These are phyloP conservation scores for Coenonympha arcania DNA, from an alignment of 2,888 invertebrate genomes.

Conservation along the genomic window DNA sequence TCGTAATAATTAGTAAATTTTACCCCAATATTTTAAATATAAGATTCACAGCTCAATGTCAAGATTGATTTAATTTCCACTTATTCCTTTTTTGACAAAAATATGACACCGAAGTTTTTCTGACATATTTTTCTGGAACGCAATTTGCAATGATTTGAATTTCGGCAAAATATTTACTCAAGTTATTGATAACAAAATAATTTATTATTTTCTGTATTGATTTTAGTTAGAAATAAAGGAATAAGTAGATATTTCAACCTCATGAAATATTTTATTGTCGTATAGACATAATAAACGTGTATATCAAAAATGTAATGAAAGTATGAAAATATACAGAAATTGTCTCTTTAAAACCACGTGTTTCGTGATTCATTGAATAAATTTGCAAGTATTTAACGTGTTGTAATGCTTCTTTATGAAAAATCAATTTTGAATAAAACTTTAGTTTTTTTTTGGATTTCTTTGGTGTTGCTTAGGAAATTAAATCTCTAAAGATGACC, in stretches of 20 bases:
- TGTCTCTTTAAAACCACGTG: conserved; percentile 18
- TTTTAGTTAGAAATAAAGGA: conserved; percentile 8
- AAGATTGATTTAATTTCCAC: conserved; percentile 29
- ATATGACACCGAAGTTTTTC: too few species aligned
- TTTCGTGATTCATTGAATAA: conserved; percentile 4
- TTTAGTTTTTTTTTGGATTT: too few species aligned
- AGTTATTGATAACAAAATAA: background rate
- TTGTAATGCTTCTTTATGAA: too few species aligned
- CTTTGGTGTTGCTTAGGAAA: too few species aligned
- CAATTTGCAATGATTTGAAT: too few species aligned
- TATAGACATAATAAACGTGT: conserved; percentile 24
- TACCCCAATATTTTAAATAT: conserved; percentile 35
- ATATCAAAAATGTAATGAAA: conserved; percentile 25
- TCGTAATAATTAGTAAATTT: conserved; percentile 44
- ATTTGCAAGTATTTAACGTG: background rate
- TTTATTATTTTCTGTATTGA: background rate
- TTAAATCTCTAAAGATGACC: too few species aligned
- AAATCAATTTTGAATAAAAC: too few species aligned
- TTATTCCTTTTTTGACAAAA: conserved; percentile 18
- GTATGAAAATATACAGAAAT: conserved; percentile 22
- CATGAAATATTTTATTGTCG: conserved; percentile 24
- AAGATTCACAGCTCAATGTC: conserved; percentile 46
- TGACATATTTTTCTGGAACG: too few species aligned
- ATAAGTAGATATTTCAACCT: conserved; percentile 20
- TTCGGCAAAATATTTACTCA: too few species aligned